Base-by-base conservation (phyloP, 2,888 invertebrate genomes). In the Melanchra persicariae region DNA sequence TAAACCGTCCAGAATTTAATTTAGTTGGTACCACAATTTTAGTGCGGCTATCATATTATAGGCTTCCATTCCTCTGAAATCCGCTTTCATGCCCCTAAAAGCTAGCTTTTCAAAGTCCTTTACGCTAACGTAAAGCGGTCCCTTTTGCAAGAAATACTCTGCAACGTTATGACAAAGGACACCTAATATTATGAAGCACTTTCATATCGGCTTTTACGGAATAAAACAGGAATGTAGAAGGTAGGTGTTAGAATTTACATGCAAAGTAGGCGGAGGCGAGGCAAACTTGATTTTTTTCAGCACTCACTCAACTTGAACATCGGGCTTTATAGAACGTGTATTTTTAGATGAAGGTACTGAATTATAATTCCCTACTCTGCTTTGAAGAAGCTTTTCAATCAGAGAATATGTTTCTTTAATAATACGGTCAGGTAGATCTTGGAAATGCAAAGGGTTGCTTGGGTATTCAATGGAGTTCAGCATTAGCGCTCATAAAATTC, bases 111-210 rank as follows among this genome's bases (percentile, higher is more conserved):
- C 87, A 89, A 88, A 90, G 87, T 87, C 88, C 88, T 91, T 89
- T 88, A 87, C 87, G 86, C 85, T 87, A 86, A 82, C 84, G 78
- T 87, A 85, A 89, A 90, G 85, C 84, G 85, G 85, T 79, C 83
- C 85, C 87, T 91, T 88, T 91, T 78, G 85, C 89, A 87, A 87
- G 88, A 87, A 89, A 91, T 89, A 89, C 87, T 87, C 86, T 84
- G 79, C 82, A 83, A 83, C 84, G 79, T 72, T 84, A 84, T 90
- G 88, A 90, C 88, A 79, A 86, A 90, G 87, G 85, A 85, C 82
- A 85, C 84, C 81, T 89, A 87, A 91, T 92, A 89, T 89, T 85
- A 85, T 85, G 84, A 81, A 87, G 87, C 86, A 83, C 85, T 83
- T 87, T 87, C 85, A 87, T 90, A 87, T 89, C 81, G 83, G 84